These are phyloP conservation scores for Leucophenga varia DNA, from an alignment of 1,140 invertebrate genomes.

Conservation along the genomic window DNA sequence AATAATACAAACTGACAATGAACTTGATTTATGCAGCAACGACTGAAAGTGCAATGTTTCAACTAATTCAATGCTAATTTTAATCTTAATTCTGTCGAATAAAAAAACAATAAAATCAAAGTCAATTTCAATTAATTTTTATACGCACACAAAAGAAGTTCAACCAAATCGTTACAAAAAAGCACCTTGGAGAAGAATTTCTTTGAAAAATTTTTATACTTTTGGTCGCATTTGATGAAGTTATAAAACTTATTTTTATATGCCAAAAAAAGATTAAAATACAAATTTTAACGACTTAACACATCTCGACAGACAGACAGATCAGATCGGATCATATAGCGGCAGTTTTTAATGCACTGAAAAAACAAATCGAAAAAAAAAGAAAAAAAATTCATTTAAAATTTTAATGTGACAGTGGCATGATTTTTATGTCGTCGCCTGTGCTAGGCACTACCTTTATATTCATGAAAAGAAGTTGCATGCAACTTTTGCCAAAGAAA, in stretches of 20 bases:
- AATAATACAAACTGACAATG: slow-evolving; percentile 25
- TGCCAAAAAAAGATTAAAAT: slow-evolving; percentile 16
- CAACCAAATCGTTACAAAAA: too few species aligned
- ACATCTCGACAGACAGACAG: background rate
- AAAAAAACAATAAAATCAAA: slow-evolving; percentile 23
- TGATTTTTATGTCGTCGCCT: too few species aligned
- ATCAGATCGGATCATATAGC: too few species aligned
- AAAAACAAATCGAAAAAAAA: slow-evolving; percentile 18
- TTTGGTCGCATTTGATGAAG: too few species aligned
- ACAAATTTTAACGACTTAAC: slow-evolving; percentile 35
- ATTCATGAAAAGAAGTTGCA: too few species aligned
- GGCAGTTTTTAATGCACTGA: background rate
- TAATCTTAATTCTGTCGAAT: too few species aligned
- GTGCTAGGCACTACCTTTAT: too few species aligned
- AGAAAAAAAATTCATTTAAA: slow-evolving; percentile 26
- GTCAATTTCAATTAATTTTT: slow-evolving; percentile 41
- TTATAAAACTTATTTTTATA: slow-evolving; percentile 46
- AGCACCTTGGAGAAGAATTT: too few species aligned
- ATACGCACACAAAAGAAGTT: slow-evolving; percentile 14
- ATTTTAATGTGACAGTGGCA: slow-evolving; percentile 6
- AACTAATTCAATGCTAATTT: slow-evolving; percentile 28
- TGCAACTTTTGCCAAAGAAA: too few species aligned
- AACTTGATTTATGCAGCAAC: slow-evolving; percentile 29
- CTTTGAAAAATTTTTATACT: too few species aligned
- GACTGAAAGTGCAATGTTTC: background rate